phyloP scores from a whole-genome alignment of 2,113 vertebrate species.

The Daboia siamensis region DNA sequence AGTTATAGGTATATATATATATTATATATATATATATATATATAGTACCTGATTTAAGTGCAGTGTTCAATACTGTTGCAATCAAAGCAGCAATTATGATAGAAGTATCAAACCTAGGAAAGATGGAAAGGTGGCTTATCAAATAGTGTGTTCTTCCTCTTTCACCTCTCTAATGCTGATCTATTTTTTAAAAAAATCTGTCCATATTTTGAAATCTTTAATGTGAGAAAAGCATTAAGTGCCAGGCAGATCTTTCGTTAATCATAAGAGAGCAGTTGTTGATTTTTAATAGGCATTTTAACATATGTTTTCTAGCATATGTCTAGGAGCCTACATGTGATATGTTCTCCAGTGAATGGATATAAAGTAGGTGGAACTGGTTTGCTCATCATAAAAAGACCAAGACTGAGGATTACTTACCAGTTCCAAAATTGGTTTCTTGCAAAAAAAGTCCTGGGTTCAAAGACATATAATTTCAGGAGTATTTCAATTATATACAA shows the following conservation, averaged over 20 bases:
- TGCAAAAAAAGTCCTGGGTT: conserved; percentile 82
- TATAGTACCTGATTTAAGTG: conserved; percentile 75
- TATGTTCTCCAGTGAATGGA: background rate
- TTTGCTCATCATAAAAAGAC: background rate
- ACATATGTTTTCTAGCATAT: background rate
- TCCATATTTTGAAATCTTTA: background rate
- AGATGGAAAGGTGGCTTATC: conserved; percentile 39
- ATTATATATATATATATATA: background rate
- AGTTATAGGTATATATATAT: background rate
- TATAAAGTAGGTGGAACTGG: background rate
- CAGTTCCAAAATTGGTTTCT: conserved; percentile 93
- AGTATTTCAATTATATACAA: conserved; percentile 89
- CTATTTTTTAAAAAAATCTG: background rate
- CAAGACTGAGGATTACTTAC: conserved; percentile 62
- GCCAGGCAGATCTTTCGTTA: background rate
- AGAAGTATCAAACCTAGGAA: conserved; percentile 85
- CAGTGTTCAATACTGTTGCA: conserved; percentile 77
- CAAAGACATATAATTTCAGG: conserved; percentile 87
- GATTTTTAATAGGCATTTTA: background rate
- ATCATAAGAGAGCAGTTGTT: background rate
- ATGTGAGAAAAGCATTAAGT: background rate
- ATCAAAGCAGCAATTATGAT: conserved; percentile 86
- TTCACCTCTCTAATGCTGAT: background rate
- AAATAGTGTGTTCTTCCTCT: background rate
- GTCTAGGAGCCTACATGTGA: no score